Conservation (phyloP, 2,797 vertebrate species). For the Silurus lanzhouensis region DNA sequence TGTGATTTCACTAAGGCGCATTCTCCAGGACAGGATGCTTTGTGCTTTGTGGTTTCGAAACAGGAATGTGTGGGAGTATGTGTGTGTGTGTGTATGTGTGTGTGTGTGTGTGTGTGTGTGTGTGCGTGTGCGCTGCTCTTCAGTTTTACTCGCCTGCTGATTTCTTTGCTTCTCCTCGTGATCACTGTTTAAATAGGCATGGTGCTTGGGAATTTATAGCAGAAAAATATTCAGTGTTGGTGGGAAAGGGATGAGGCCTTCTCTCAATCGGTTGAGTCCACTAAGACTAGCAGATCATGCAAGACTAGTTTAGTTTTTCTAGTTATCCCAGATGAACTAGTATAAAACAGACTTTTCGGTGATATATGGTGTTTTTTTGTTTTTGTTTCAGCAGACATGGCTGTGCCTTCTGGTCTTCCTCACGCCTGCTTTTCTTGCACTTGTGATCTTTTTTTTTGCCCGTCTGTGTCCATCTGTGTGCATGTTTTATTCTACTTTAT, state of each 20-base stretch:
- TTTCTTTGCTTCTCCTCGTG: constrained; percentile 2
- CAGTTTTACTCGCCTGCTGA: background rate
- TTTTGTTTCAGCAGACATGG: background rate
- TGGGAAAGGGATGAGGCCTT: background rate
- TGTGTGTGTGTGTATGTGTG: background rate
- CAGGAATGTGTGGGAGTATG: constrained; percentile 38
- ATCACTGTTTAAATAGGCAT: constrained; percentile 6
- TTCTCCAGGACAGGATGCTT: background rate
- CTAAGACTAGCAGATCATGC: background rate
- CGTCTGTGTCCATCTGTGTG: background rate
- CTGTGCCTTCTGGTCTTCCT: constrained; percentile 39
- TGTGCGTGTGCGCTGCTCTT: background rate
- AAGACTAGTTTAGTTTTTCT: background rate
- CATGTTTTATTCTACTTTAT: background rate
- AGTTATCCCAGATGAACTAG: background rate
- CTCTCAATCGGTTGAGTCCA: background rate
- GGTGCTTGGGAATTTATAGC: background rate
- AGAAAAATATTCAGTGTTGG: background rate
- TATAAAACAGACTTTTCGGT: background rate
- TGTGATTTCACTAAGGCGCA: background rate
- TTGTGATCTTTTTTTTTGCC: constrained; percentile 5
- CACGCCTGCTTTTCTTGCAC: constrained; percentile 20
- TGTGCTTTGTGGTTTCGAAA: constrained; percentile 40
- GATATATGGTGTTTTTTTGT: background rate
- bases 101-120: too few relatives aligned